phyloP scores from a whole-genome alignment of 2,888 invertebrate species.

The Syrphus vitripennis region DNA sequence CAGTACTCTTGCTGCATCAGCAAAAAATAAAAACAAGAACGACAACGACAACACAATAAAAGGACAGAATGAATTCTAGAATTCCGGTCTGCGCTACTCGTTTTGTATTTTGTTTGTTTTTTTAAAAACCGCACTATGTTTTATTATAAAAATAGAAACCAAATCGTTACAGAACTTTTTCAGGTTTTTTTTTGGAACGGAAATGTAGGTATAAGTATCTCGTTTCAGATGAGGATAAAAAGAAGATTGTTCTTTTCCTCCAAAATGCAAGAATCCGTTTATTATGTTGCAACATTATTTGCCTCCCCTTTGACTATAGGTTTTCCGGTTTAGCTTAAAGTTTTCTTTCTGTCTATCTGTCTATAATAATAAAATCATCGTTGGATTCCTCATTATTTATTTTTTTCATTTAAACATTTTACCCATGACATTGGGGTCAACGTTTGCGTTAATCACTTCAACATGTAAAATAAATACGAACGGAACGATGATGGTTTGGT shows the following conservation, averaged over 20 bases:
- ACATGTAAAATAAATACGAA: slow-evolving; percentile 32
- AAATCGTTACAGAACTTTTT: neutral
- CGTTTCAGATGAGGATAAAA: neutral
- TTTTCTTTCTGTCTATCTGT: slow-evolving; percentile 32
- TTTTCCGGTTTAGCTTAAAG: slow-evolving; percentile 7
- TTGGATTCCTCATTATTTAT: neutral
- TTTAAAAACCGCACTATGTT: neutral
- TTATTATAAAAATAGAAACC: slow-evolving; percentile 9
- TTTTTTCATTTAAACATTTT: neutral
- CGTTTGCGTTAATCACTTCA: slow-evolving; percentile 54
- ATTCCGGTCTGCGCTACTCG: neutral
- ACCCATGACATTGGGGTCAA: slow-evolving; percentile 67
- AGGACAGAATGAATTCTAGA: neutral
- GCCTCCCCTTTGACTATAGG: neutral
- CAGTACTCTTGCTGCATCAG: slow-evolving; percentile 1
- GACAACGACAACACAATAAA: neutral
- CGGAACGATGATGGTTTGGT: neutral
- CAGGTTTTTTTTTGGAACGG: neutral
- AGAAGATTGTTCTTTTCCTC: neutral
- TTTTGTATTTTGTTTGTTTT: neutral
- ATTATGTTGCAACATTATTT: neutral
- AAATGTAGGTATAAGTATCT: neutral
- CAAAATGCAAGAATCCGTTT: neutral
- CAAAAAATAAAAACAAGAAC: neutral
- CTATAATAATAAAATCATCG: too few relatives aligned